These are phyloP conservation scores for Drosophila navojoa DNA, from an alignment of 1,140 invertebrate genomes.

Conservation along the genomic window DNA sequence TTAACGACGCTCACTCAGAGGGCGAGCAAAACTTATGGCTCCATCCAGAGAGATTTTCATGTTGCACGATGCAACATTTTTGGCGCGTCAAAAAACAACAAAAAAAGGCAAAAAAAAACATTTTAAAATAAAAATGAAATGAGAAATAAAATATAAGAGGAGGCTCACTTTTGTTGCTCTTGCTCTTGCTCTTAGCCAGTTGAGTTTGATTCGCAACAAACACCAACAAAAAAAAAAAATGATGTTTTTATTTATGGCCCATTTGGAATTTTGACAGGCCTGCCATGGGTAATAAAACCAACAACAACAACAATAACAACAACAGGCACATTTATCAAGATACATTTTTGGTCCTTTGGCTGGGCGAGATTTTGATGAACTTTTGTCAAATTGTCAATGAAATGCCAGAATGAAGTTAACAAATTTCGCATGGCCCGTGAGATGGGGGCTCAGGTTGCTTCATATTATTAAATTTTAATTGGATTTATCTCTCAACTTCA, in stretches of 20 bases:
- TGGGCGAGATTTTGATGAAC: slow-evolving; percentile 72
- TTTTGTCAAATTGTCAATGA: slow-evolving; percentile 67
- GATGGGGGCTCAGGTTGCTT: too few relatives aligned
- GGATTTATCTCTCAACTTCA: slow-evolving; percentile 1
- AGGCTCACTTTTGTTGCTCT: slow-evolving; percentile 21
- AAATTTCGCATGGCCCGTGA: not conserved
- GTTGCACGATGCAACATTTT: slow-evolving; percentile 58
- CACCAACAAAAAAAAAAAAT: slow-evolving; percentile 53
- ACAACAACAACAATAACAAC: slow-evolving; percentile 19
- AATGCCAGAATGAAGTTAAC: slow-evolving; percentile 49
- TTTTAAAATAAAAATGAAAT: slow-evolving; percentile 5
- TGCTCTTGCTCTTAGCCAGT: slow-evolving; percentile 36
- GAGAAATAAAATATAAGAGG: slow-evolving; percentile 27
- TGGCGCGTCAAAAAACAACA: slow-evolving; percentile 44
- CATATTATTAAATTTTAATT: slow-evolving; percentile 11
- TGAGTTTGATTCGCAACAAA: slow-evolving; percentile 32
- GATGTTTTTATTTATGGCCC: slow-evolving; percentile 83
- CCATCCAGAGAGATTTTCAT: slow-evolving; percentile 59
- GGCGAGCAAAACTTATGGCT: slow-evolving; percentile 59
- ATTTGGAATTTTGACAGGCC: slow-evolving; percentile 80
- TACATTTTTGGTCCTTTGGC: slow-evolving; percentile 29
- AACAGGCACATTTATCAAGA: slow-evolving; percentile 66
- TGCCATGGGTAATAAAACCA: slow-evolving; percentile 71
- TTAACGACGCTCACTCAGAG: slow-evolving; percentile 50
- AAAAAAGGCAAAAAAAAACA: slow-evolving; percentile 16